Evolutionary conservation across 2,113 vertebrate species (phyloP), one percentile per base, ranked within the genome.

Genomic region (Poecilia latipinna): DNA sequence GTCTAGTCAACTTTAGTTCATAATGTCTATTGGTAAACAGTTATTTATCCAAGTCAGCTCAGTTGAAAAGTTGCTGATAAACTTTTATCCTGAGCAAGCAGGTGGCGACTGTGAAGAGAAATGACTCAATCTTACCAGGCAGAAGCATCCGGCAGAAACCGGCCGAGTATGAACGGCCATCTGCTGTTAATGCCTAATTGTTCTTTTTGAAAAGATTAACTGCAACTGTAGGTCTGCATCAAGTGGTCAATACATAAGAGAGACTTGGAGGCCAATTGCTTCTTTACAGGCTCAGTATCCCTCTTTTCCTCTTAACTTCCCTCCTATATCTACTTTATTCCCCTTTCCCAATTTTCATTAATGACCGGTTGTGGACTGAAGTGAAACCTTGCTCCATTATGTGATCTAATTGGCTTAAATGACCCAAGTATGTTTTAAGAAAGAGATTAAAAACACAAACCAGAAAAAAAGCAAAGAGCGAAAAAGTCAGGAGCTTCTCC

Each of bases 381-480:
- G 67, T 75, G 83, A 85, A 91, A 86, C 81, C 73, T 71, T 61
- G 60, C 51, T 26, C 72, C 63, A 79, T 83, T 91, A 79, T 72
- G 65, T 65, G 74, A 84, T 85, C 87, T 87, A 87, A 85, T 86
- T 85, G 77, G 67, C 78, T 26, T 31, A 86, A 90, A 90, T 83
- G 61, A 83, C 86, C 79, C 75, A 33, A 66, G 51, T n/a, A 60
- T 24, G 68, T 71, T 68, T 54, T 37, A 63, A 51, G 69, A 24
- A 31, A 64, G 48, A 69, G 32, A 51, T 73, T 65, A 68, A 54
- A 15, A 78, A 70, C 19, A 61, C 35, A 74, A 80, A 84, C 77
- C 10, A 67, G 72, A 48, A 77, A 77, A 77, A 35, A 42, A 84
- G 29, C 84, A 89, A 88, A 68, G 74, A 82, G 78, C 0, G 1